phyloP scores from a whole-genome alignment of 2,113 vertebrate genomes.

The Neopipo cinnamomea region DNA sequence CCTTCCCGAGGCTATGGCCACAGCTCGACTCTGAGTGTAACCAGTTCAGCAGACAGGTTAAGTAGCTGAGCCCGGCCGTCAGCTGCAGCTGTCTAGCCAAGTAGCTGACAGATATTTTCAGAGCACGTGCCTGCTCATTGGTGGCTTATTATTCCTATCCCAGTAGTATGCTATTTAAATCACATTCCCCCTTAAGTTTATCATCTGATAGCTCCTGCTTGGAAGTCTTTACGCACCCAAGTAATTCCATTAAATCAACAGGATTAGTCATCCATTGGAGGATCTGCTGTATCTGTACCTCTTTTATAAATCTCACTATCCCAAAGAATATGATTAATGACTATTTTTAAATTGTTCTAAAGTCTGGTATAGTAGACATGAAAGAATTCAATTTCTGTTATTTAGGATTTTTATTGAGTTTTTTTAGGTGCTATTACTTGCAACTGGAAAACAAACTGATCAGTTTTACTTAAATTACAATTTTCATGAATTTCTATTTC shows the following conservation, averaged over 20 bases:
- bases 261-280: not conserved
- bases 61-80: not conserved
- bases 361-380: not conserved
- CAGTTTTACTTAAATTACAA: not conserved
- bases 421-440: not conserved
- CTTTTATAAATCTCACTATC: not conserved
- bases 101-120: not conserved
- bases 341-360: slow-evolving; percentile 9
- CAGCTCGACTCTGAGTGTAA: not conserved
- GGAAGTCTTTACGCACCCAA: not conserved
- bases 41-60: slow-evolving; percentile 15
- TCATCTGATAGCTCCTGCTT: not conserved
- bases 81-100: not conserved
- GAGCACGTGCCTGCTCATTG: not conserved
- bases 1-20: not conserved
- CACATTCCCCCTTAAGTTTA: not conserved
- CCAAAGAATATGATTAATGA: not conserved
- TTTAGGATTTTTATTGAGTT: not conserved
- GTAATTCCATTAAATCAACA: not conserved
- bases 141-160: not conserved
- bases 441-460: not conserved
- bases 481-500: not conserved
- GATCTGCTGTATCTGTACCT: not conserved
- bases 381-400: not conserved
- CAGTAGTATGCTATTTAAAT: not conserved